Base-by-base conservation (phyloP, 2,888 invertebrate species). In the Archips xylosteana region DNA sequence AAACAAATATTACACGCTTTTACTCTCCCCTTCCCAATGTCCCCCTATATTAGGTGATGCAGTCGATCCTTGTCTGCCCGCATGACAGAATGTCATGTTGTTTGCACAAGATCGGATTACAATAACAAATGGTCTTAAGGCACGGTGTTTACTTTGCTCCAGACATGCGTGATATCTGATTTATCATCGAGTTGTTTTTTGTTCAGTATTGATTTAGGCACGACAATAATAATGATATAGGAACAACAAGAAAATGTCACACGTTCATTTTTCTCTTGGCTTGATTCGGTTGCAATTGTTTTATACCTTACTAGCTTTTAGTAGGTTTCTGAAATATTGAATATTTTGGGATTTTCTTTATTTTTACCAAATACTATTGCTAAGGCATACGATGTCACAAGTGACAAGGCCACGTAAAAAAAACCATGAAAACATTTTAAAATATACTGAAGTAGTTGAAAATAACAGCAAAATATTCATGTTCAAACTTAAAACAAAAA, bases 91-190 rank as follows among this genome's bases (percentile, higher is more conserved):
- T 70, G 70, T 65, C 71, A 66, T 36, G 36, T 5, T 64, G 70
- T 60, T 71, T 60, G 42, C 66, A 3, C 65, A 47, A 39, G 39
- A 39, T 51, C 15, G 42, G 60, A 66, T 71, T 71, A 71, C 71
- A 64, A 65, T 49, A 71, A 65, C 49, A 71, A 61, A 61, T 71
- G 60, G 66, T 34, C 34, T 5, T 15, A 63, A n/a, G 63, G 47
- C 23, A 57, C 42, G 13, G 13, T 60, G 71, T 71, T 65, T 71
- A 59, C 71, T 47, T 23, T 6, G 42, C n/a, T 39, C 39, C 39
- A 36, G 23, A 32, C 70, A n/a, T 54, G 59, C 39, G 65, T 60
- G 32, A 47, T 34, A 45, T 64, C 39, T 32, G 39, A 59, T 59
- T 65, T 59, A 59, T 64, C 39, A 36, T 42, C 23, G 57, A 34